These are phyloP conservation scores for Myodes glareolus DNA, from an alignment of 2,113 vertebrate species.

Conservation along the genomic window DNA sequence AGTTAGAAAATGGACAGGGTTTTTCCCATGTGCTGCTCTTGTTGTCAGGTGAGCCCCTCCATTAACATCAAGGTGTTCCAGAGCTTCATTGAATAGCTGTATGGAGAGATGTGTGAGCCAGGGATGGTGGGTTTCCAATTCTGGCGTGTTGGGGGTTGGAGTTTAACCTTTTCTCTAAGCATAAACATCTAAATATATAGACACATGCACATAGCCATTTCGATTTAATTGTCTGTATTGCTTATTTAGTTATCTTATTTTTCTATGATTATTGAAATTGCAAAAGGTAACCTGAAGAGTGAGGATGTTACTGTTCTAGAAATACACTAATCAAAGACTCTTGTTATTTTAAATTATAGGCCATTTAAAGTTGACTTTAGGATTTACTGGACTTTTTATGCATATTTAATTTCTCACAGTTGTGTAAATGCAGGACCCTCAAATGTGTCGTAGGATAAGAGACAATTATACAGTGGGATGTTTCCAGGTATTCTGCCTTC, in stretches of 20 bases:
- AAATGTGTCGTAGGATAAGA: slow-evolving; percentile 13
- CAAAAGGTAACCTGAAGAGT: slow-evolving; percentile 47
- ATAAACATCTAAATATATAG: slow-evolving; percentile 36
- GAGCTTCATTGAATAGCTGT: neutral
- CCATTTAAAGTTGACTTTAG: slow-evolving; percentile 8
- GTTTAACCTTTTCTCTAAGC: slow-evolving; percentile 28
- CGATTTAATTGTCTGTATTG: slow-evolving; percentile 45
- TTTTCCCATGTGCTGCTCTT: neutral
- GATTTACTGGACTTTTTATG: slow-evolving; percentile 34
- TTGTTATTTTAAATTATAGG: slow-evolving; percentile 56
- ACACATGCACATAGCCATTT: slow-evolving; percentile 40
- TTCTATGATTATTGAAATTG: slow-evolving; percentile 61
- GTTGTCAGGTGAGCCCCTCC: neutral
- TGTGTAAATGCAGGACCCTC: slow-evolving; percentile 1
- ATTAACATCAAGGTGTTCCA: neutral
- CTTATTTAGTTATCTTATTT: slow-evolving; percentile 47
- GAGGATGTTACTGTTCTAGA: slow-evolving; percentile 27
- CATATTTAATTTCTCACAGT: slow-evolving; percentile 37
- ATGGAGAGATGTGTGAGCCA: neutral
- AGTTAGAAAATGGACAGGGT: neutral
- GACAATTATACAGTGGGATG: neutral
- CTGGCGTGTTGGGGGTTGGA: neutral
- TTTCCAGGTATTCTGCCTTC: slow-evolving; percentile 32
- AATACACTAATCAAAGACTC: slow-evolving; percentile 30
- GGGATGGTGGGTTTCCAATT: slow-evolving; percentile 9